Conservation (phyloP, 2,888 invertebrate genomes). For the Morpho helenor region DNA sequence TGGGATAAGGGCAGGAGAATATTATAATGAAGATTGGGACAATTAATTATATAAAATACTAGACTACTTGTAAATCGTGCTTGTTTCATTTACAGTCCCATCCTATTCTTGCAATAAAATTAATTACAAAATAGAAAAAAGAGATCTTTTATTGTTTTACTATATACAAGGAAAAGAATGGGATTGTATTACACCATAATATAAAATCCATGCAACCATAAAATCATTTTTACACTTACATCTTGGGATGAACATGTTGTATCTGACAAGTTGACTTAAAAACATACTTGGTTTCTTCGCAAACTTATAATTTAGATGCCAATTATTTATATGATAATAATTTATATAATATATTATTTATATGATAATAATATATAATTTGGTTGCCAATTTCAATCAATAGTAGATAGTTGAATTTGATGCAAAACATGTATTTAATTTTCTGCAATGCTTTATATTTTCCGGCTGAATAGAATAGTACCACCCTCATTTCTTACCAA, state of each 20-base stretch:
- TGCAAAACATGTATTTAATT: background rate
- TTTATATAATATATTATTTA: no score
- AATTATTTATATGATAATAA: background rate
- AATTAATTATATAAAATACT: no score
- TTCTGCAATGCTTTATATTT: background rate
- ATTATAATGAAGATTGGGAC: no score
- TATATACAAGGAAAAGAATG: conserved; percentile 40
- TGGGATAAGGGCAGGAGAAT: no score
- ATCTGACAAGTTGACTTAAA: conserved; percentile 33
- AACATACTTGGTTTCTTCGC: conserved; percentile 9
- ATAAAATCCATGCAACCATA: conserved; percentile 34
- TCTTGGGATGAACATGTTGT: conserved; percentile 34
- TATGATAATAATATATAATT: conserved; percentile 4
- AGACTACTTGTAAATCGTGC: no score
- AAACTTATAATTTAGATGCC: background rate
- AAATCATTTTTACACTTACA: conserved; percentile 40
- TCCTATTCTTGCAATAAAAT: no score
- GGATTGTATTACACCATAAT: conserved; percentile 28
- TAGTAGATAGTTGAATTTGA: background rate
- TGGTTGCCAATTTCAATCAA: conserved; percentile 8
- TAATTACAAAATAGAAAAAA: no score
- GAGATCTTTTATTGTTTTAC: no score
- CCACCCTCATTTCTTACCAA: no score
- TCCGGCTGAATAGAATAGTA: no score
- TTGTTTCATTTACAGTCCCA: no score